Conservation (phyloP, 2,797 vertebrate genomes). For the Intellagama lesueurii region DNA sequence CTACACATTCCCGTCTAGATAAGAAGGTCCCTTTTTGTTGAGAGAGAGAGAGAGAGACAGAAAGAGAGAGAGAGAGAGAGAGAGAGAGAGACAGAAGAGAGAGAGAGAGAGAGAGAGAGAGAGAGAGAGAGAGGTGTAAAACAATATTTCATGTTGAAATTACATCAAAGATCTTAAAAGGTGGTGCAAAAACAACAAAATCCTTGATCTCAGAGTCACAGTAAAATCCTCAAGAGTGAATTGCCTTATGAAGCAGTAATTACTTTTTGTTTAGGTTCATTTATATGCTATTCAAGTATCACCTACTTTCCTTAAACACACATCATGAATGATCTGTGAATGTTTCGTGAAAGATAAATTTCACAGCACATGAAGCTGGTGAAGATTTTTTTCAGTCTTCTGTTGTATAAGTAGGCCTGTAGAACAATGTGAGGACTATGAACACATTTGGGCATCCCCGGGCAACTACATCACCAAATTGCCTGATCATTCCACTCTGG, state of each 20-base stretch:
- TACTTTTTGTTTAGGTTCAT: neutral
- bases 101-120: too few species aligned
- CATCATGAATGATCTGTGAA: neutral
- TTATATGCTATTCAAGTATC: neutral
- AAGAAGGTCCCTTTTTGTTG: too few species aligned
- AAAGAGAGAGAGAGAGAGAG: too few species aligned
- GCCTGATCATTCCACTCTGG: too few species aligned
- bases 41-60: too few species aligned
- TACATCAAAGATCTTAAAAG: neutral
- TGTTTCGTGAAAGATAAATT: neutral
- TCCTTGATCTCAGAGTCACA: neutral
- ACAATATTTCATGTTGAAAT: neutral
- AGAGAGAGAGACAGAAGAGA: too few species aligned
- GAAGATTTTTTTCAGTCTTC: neutral
- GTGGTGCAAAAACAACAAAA: neutral
- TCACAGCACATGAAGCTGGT: neutral
- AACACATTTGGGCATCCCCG: too few species aligned
- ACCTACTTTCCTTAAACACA: neutral
- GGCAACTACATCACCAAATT: too few species aligned
- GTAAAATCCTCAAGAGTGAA: neutral
- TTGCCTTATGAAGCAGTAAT: neutral
- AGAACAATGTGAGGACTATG: too few species aligned
- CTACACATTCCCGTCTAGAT: too few species aligned
- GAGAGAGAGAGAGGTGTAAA: neutral
- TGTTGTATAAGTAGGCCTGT: neutral